Conservation (phyloP, 2,113 vertebrate genomes). For the Sakesphorus luctuosus region DNA sequence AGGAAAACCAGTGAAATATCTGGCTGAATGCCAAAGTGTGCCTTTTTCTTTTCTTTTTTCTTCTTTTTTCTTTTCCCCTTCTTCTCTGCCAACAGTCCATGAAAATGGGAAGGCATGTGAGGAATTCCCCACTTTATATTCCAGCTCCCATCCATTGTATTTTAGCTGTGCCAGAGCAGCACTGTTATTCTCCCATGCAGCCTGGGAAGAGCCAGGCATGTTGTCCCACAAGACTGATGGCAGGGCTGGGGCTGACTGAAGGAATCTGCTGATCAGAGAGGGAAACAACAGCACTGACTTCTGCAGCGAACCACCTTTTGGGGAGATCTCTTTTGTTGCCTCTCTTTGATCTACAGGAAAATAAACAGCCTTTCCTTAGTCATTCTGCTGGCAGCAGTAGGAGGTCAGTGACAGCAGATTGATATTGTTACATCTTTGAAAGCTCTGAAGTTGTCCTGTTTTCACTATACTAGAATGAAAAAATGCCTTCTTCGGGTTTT, state of each 20-base stretch:
- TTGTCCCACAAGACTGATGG: constrained; percentile 87
- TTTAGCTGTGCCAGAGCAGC: constrained; percentile 49
- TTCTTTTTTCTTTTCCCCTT: constrained; percentile 1
- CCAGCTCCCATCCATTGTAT: constrained; percentile 59
- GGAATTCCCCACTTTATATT: constrained; percentile 81
- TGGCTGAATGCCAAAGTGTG: not conserved
- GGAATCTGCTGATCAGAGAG: constrained; percentile 83
- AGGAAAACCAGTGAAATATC: constrained; percentile 20
- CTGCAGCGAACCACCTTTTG: constrained; percentile 57
- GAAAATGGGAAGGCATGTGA: constrained; percentile 84
- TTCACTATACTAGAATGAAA: not conserved
- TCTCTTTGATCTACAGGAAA: constrained; percentile 59
- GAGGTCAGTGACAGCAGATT: not conserved
- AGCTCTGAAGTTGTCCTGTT: not conserved
- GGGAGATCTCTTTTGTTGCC: constrained; percentile 40
- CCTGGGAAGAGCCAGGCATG: constrained; percentile 77
- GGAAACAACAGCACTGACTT: constrained; percentile 75
- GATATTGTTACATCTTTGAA: not conserved
- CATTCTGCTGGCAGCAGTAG: constrained; percentile 20
- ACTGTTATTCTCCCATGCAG: constrained; percentile 84
- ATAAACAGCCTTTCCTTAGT: constrained; percentile 39
- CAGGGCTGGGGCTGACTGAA: constrained; percentile 50
- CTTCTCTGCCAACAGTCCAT: constrained; percentile 74
- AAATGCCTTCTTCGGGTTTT: not conserved
- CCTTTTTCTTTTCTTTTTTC: constrained; percentile 41